Conservation (phyloP, 2,888 invertebrate genomes). For the Micropterix aruncella region DNA sequence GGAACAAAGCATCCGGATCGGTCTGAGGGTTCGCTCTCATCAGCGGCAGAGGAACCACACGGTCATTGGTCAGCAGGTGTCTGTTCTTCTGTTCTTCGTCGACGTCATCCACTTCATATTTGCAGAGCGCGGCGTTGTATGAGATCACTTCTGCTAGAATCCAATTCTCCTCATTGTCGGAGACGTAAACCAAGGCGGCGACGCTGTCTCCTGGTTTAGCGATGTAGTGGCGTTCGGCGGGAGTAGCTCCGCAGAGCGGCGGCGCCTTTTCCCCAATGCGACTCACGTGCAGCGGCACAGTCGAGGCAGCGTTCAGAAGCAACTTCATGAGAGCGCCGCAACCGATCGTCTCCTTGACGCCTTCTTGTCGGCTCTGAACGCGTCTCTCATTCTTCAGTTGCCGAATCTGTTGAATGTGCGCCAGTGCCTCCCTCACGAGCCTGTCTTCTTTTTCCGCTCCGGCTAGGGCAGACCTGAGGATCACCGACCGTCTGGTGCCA, state of each 20-base stretch:
- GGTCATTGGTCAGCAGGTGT: slow-evolving; percentile 65
- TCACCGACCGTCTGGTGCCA: slow-evolving; percentile 20
- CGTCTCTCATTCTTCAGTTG: slow-evolving; percentile 78
- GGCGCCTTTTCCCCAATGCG: slow-evolving; percentile 79
- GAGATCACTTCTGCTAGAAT: slow-evolving; percentile 56
- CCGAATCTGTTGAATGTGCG: slow-evolving; percentile 81
- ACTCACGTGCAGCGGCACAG: slow-evolving; percentile 86
- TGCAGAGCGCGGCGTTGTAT: slow-evolving; percentile 62
- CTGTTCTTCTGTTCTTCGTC: slow-evolving; percentile 91
- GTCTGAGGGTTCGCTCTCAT: slow-evolving; percentile 96
- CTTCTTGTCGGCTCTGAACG: slow-evolving; percentile 68
- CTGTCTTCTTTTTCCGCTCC: slow-evolving; percentile 81
- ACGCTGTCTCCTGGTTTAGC: slow-evolving; percentile 89
- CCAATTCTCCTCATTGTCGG: slow-evolving; percentile 90
- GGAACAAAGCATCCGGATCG: slow-evolving; percentile 81
- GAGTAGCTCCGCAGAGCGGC: slow-evolving; percentile 76
- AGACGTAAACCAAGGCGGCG: slow-evolving; percentile 75
- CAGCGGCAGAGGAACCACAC: slow-evolving; percentile 85
- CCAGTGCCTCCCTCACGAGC: slow-evolving; percentile 63
- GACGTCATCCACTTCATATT: slow-evolving; percentile 95
- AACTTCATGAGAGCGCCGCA: slow-evolving; percentile 93
- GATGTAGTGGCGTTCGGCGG: slow-evolving; percentile 68
- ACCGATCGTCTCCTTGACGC: slow-evolving; percentile 83
- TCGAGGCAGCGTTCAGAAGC: slow-evolving; percentile 81
- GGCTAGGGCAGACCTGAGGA: slow-evolving; percentile 64